Conservation (phyloP, 2,888 invertebrate species). For the Desoria tigrina region DNA sequence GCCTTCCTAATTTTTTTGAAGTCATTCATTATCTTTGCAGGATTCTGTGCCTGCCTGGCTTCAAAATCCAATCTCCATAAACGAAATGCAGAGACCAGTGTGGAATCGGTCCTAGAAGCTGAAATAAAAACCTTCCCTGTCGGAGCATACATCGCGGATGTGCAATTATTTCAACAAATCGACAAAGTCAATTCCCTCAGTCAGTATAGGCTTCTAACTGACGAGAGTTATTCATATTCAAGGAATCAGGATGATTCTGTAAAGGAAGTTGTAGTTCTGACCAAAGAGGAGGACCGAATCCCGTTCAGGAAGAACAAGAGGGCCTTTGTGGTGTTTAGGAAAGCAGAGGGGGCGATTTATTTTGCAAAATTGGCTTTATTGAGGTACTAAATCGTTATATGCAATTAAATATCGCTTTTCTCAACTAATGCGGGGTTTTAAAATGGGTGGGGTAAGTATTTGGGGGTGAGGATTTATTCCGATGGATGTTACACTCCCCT, state of each 20-base stretch:
- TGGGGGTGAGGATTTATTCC: too few species aligned
- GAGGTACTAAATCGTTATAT: constrained; percentile 1
- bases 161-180: not conserved
- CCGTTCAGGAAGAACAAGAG: constrained; percentile 8
- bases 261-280: constrained; percentile 5
- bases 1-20: too few species aligned
- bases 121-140: not conserved
- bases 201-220: not conserved
- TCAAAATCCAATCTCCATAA: too few species aligned
- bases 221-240: not conserved
- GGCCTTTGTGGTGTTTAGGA: constrained; percentile 3
- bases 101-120: not conserved
- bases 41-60: too few species aligned
- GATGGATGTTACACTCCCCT: too few species aligned
- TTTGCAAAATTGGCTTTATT: not conserved
- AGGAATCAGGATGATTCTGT: not conserved
- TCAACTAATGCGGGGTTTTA: too few species aligned
- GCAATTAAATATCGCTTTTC: too few species aligned
- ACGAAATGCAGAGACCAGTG: too few species aligned
- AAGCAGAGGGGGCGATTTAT: not conserved
- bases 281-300: constrained; percentile 2
- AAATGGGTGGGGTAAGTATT: too few species aligned
- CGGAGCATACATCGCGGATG: not conserved
- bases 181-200: not conserved
- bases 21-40: too few species aligned